A percentile compares a stretch with the other conserved stretches of the same genome.
phyloP scores from a whole-genome alignment of 1,140 invertebrate genomes.

The Drosophila ananassae region DNA sequence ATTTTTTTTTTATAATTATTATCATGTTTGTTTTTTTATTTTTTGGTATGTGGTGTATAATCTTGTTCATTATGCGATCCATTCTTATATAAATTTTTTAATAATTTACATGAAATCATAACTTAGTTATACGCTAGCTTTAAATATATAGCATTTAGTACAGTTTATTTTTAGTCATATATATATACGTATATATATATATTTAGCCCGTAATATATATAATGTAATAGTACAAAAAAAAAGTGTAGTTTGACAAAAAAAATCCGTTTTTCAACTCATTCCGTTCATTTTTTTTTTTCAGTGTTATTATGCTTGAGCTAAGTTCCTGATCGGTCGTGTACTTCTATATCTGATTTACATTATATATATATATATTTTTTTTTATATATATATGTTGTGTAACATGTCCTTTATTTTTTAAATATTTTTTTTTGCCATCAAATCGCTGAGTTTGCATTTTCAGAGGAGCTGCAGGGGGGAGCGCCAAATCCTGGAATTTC shows the following conservation, averaged over 20 bases:
- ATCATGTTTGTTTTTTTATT: no score
- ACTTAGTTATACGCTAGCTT: conserved; percentile 69
- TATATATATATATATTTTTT: conserved; percentile 14
- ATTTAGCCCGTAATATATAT: conserved; percentile 44
- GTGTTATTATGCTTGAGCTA: conserved; percentile 49
- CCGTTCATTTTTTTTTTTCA: neutral
- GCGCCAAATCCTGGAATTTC: conserved; percentile 41
- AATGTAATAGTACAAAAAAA: conserved; percentile 39
- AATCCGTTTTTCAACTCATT: conserved; percentile 5
- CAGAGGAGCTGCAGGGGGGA: conserved; percentile 8
- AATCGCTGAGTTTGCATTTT: conserved; percentile 51
- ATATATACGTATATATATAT: conserved; percentile 43
- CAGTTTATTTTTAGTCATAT: conserved; percentile 30
- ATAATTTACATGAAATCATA: conserved; percentile 77
- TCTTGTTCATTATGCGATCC: conserved; percentile 27
- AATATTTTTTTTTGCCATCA: conserved; percentile 4
- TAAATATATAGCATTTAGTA: conserved; percentile 68
- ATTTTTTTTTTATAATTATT: conserved; percentile 46
- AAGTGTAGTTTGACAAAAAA: neutral
- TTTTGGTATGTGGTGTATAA: conserved; percentile 35
- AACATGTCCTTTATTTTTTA: neutral
- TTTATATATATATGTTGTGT: conserved; percentile 10
- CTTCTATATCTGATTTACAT: conserved; percentile 27
- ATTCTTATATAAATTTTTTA: conserved; percentile 43
- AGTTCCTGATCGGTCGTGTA: conserved; percentile 52